Evolutionary conservation across 2,888 invertebrate species (phyloP), one percentile per base, ranked within the genome.

Genomic region (Drosophila monieri): DNA sequence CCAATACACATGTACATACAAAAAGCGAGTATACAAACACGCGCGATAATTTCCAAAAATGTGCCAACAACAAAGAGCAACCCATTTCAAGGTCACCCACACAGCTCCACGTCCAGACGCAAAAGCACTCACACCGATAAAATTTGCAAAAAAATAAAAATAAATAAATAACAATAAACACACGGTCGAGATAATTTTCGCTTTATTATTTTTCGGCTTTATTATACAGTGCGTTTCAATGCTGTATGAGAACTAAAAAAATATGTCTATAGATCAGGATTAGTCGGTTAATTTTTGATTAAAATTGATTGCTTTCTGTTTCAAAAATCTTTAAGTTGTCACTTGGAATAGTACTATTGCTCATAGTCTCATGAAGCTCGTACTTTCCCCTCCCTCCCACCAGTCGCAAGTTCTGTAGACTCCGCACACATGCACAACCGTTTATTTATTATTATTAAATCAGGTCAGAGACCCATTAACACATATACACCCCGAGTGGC

Each of bases 391-490:
- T n/a, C 32, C 12, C 27, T 18, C n/a, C 18, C 15, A 12, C 25
- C 58, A 15, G 39, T 41, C 30, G 47, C 8, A 9, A 48, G 6
- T 27, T 30, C 12, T 25, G 21, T 15, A 18, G 37, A 23, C 44
- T 35, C n/a, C 6, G 10, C 43, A 43, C 57, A 35, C 43, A 44
- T 8, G 37, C 62, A 37, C 41, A 46, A 61, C 65, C 62, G 57
- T 61, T 69, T 84, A 86, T 81, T 86, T 86, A 86, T 81, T 83
- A 86, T 88, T 85, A 84, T 89, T 85, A 86, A 89, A 89, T 89
- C 89, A 89, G 89, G 89, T 89, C 89, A 89, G 88, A 89, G 88
- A 89, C 89, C 89, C 86, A 89, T 89, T 89, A 89, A 89, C 89
- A 89, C 81, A 85, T 53, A 80, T 80, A 67, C 48, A 56, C 15